These are phyloP conservation scores for Sphyrna mokarran DNA, from an alignment of 2,113 vertebrate species.

Conservation along the genomic window DNA sequence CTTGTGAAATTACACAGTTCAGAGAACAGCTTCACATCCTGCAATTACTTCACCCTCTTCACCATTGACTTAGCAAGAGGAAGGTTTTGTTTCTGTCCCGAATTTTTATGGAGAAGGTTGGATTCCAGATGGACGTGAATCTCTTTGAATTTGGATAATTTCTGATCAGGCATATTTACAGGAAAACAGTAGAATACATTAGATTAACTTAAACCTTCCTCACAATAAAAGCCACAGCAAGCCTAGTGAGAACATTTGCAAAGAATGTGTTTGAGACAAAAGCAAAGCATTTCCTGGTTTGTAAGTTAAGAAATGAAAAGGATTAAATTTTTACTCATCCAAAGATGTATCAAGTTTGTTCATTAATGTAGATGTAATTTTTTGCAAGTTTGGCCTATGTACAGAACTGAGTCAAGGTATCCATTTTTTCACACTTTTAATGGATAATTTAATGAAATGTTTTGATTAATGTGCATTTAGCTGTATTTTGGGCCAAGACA, in stretches of 20 bases:
- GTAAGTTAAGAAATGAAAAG: neutral
- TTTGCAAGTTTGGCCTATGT: neutral
- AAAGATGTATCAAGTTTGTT: neutral
- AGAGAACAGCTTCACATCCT: neutral
- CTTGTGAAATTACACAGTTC: neutral
- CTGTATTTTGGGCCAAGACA: neutral
- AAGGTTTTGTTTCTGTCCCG: neutral
- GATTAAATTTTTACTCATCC: neutral
- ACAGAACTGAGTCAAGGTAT: neutral
- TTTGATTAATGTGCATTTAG: neutral
- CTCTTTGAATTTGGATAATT: neutral
- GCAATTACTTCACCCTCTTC: neutral
- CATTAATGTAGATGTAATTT: neutral
- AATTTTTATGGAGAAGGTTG: neutral
- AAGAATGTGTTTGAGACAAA: neutral
- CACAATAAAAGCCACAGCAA: neutral
- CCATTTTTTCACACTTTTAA: neutral
- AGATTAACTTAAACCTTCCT: neutral
- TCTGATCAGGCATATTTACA: neutral
- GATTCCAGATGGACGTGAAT: neutral
- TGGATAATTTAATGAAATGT: neutral
- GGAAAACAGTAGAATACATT: neutral
- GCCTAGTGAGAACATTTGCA: neutral
- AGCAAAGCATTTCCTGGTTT: neutral
- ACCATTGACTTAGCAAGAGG: neutral